Evolutionary conservation across 2,888 invertebrate species (phyloP), one percentile per base, ranked within the genome.

Genomic region (Coenonympha arcania): DNA sequence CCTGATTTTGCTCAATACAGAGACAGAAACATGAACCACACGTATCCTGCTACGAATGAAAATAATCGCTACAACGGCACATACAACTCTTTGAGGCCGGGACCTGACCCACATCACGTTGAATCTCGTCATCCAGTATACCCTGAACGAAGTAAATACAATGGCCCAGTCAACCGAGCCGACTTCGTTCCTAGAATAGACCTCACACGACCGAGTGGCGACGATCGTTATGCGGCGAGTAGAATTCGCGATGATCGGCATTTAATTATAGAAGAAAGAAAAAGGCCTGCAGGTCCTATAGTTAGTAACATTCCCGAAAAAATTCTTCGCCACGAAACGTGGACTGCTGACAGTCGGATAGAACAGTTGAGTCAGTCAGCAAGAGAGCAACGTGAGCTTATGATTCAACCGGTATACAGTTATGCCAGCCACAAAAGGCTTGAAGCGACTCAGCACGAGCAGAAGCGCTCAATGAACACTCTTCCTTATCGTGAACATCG

Each of bases 1-100:
- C 93, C 93, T 1, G 91, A 93, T 69, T 94, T 94, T 61, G 85
- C 88, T 37, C 87, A 83, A 61, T 83, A 83, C 50, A 71, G 81
- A 50, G 85, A 85, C 44, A 73, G 80, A 66, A 73, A 59, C 57
- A 50, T 61, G 51, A 69, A 61, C 46, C 76, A 73, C 48, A 71
- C 58, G 48, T 74, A 71, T 51, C 66, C 57, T 49, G 47, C 68
- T 30, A 61, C 69, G 5, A 45, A 28, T 53, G 65, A 69, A 8
- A 62, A 76, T 9, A 57, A 73, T 15, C 70, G 79, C 48, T 79
- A 77, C 58, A 84, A 82, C 61, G 83, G 79, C 31, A 57, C 71
- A 5, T 81, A 75, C 55, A 81, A 80, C 50, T 50, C 71, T 6
- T 63, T 73, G 42, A 71, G 78, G 48, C 63, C 75, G 20, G 59